Percentiles rank a stretch among this genome's conserved stretches.
Conservation (phyloP, 2,113 vertebrate genomes). For the Galemys pyrenaicus region DNA sequence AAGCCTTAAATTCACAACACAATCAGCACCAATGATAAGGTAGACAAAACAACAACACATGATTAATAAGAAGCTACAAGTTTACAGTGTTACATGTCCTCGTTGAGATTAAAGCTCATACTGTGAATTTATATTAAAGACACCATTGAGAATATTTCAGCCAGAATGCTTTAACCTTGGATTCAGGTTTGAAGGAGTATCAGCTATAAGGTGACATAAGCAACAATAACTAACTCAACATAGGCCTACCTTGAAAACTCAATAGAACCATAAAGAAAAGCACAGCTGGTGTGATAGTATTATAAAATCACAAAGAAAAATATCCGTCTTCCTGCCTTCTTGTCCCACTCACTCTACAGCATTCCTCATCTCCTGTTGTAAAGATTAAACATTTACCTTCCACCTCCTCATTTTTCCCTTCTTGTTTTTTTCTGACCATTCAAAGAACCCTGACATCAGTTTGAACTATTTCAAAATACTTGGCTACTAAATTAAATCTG, state of each 20-base stretch:
- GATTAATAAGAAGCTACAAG: constrained; percentile 7
- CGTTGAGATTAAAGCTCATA: background rate
- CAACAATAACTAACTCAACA: constrained; percentile 38
- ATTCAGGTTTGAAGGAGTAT: constrained; percentile 47
- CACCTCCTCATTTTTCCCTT: background rate
- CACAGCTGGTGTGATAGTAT: background rate
- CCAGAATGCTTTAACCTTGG: constrained; percentile 41
- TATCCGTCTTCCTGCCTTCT: background rate
- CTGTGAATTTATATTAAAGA: constrained; percentile 35
- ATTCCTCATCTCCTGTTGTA: constrained; percentile 20
- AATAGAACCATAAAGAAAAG: constrained; percentile 57
- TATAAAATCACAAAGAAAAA: constrained; percentile 47
- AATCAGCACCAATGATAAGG: background rate
- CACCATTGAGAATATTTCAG: background rate
- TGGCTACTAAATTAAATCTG: constrained; percentile 25
- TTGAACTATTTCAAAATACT: constrained; percentile 32
- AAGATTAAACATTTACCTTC: constrained; percentile 31
- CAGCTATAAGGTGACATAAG: constrained; percentile 30
- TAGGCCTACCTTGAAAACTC: constrained; percentile 13
- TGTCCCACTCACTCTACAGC: background rate
- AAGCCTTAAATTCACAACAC: background rate
- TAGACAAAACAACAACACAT: background rate
- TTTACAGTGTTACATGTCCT: background rate
- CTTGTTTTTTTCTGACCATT: constrained; percentile 36
- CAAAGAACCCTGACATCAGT: background rate